These are phyloP conservation scores for Pelecanus crispus DNA, from an alignment of 2,113 vertebrate species.

Conservation along the genomic window DNA sequence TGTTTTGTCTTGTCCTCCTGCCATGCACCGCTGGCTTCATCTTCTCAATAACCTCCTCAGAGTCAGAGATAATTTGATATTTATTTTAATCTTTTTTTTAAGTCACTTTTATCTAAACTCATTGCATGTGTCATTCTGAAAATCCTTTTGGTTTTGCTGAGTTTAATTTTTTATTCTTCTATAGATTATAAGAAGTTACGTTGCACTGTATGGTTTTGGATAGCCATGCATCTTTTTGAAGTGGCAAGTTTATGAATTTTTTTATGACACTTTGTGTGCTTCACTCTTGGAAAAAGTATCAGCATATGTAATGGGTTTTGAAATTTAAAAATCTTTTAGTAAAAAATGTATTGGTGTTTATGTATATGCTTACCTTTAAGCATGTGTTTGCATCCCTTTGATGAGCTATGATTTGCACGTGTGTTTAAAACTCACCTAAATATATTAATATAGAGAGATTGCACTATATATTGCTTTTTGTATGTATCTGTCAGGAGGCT, in stretches of 20 bases:
- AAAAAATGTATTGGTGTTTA: neutral
- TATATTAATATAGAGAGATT: neutral
- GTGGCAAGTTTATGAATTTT: neutral
- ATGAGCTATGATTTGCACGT: neutral
- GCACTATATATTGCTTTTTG: neutral
- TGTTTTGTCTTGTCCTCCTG: neutral
- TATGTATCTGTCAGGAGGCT: fast-evolving
- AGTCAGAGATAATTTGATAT: neutral
- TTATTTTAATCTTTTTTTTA: neutral
- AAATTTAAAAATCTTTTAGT: neutral
- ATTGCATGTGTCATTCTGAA: neutral
- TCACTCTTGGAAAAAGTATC: neutral
- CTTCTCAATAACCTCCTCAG: neutral
- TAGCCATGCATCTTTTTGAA: neutral
- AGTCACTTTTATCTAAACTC: neutral
- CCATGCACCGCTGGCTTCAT: fast-evolving
- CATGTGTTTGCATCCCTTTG: neutral
- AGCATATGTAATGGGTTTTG: neutral
- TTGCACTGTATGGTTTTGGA: neutral
- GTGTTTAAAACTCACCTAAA: neutral
- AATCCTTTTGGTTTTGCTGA: neutral
- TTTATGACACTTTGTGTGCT: neutral
- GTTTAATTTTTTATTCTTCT: neutral
- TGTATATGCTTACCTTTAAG: neutral
- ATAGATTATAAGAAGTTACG: neutral